A percentile compares a stretch with the other conserved stretches of the same genome.
phyloP scores from a whole-genome alignment of 2,113 vertebrate genomes.

The Tychaedon coryphoeus region DNA sequence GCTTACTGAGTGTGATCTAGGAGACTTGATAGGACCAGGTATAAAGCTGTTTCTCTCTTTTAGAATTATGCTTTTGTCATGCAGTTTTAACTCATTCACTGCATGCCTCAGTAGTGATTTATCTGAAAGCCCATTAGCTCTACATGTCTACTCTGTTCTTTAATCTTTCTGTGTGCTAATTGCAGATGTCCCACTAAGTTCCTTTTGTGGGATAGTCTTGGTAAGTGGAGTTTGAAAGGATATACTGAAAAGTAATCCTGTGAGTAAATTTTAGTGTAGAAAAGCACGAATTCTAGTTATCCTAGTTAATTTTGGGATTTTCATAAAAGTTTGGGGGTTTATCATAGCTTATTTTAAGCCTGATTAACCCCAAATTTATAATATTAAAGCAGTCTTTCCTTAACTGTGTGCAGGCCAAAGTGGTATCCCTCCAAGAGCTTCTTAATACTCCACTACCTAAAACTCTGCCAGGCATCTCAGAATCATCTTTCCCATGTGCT shows the following conservation, averaged over 20 bases:
- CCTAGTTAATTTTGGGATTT: not conserved
- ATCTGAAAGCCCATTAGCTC: not conserved
- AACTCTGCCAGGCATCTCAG: slow-evolving; percentile 70
- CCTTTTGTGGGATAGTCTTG: not conserved
- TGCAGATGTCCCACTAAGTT: not conserved
- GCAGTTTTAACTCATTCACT: not conserved
- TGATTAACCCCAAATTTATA: not conserved
- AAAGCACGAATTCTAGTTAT: not conserved
- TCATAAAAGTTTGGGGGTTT: not conserved
- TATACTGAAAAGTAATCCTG: not conserved
- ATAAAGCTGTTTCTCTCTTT: not conserved
- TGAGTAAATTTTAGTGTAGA: not conserved
- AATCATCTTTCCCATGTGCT: slow-evolving; percentile 59
- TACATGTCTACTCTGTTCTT: not conserved
- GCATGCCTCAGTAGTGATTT: not conserved
- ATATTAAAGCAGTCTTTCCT: not conserved
- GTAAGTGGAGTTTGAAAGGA: not conserved
- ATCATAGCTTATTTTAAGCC: not conserved
- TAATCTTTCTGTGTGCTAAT: not conserved
- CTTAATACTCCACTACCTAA: slow-evolving; percentile 78
- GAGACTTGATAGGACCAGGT: not conserved
- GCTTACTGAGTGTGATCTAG: not conserved
- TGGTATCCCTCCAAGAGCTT: slow-evolving; percentile 74
- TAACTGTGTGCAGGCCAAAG: slow-evolving; percentile 53
- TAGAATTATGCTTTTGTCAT: not conserved